Conservation (phyloP, 1,140 invertebrate genomes). For the Gryllus bimaculatus region DNA sequence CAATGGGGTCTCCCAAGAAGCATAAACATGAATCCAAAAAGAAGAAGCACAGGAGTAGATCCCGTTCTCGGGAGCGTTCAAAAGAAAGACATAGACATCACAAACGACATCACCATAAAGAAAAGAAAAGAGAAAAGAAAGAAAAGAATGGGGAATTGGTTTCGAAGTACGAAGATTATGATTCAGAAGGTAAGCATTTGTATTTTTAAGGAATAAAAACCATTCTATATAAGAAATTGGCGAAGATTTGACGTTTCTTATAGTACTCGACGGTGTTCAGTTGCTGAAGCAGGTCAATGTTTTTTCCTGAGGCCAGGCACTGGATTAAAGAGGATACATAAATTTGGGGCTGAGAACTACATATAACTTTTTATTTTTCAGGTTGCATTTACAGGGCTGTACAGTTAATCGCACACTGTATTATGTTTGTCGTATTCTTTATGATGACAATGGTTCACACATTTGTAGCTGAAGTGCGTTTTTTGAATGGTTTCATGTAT, state of each 20-base stretch:
- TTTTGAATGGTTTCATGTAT: not conserved
- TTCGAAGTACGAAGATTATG: not conserved
- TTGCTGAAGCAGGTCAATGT: too few relatives aligned
- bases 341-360: too few relatives aligned
- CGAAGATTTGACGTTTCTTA: too few relatives aligned
- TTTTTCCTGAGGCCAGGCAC: too few relatives aligned
- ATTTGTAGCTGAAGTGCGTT: not conserved
- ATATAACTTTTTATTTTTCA: too few relatives aligned
- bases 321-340: too few relatives aligned
- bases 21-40: not conserved
- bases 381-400: too few relatives aligned
- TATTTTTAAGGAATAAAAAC: not conserved
- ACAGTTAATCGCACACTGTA: too few relatives aligned
- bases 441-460: not conserved
- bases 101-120: not conserved
- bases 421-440: too few relatives aligned
- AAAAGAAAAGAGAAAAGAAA: not conserved
- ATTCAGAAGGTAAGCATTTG: not conserved
- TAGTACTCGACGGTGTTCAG: too few relatives aligned
- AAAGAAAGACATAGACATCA: conserved; percentile 1
- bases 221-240: too few relatives aligned
- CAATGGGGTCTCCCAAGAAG: not conserved
- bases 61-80: not conserved
- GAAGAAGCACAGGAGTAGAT: not conserved
- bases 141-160: not conserved